These are phyloP conservation scores for Prunella fulvescens DNA, from an alignment of 2,113 vertebrate species.

Conservation along the genomic window DNA sequence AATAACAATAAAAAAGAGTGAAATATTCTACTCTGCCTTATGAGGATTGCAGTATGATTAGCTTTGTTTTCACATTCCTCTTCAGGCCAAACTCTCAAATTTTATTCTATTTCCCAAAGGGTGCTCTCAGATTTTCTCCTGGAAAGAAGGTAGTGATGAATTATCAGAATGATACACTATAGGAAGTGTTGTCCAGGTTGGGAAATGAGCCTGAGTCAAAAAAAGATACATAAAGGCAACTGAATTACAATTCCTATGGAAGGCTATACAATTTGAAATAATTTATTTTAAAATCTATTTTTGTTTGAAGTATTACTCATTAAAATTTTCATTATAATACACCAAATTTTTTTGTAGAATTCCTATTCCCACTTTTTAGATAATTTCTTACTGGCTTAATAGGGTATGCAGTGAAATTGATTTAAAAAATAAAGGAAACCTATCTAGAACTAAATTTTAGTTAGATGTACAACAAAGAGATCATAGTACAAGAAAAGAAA, in stretches of 20 bases:
- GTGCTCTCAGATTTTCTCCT: not conserved
- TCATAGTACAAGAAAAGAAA: not conserved
- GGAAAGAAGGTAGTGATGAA: not conserved
- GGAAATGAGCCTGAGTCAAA: not conserved
- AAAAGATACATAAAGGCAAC: rapidly evolving
- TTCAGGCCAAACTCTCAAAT: not conserved
- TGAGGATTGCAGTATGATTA: not conserved
- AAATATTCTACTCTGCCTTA: not conserved
- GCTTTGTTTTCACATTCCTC: not conserved
- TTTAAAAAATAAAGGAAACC: not conserved
- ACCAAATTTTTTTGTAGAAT: not conserved
- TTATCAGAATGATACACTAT: not conserved
- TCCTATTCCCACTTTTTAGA: not conserved
- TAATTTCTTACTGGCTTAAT: not conserved
- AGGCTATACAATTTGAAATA: not conserved
- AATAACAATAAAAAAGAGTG: not conserved
- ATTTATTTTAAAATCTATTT: not conserved
- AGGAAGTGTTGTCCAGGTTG: not conserved
- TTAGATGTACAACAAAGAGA: not conserved
- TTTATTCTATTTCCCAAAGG: not conserved
- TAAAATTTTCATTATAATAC: not conserved
- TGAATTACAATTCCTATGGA: not conserved
- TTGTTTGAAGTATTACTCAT: not conserved
- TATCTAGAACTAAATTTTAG: not conserved
- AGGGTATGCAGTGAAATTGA: not conserved